Evolutionary conservation across 2,888 invertebrate species (phyloP).

Genomic region (Diarsia rubi): DNA sequence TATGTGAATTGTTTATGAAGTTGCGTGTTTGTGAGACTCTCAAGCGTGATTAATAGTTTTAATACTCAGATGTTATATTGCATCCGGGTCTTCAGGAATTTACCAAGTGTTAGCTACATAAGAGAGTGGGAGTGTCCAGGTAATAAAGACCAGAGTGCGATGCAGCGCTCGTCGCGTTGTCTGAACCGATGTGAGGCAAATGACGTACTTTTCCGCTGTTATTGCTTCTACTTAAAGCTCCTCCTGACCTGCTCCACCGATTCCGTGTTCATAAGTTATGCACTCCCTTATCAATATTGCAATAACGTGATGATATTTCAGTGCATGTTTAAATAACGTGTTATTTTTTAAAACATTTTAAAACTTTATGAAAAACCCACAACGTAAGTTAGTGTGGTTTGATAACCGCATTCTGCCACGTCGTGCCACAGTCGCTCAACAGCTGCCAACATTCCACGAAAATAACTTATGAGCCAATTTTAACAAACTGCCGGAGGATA

Average conservation of each 20-base stretch:
- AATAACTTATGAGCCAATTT: conserved; percentile 29
- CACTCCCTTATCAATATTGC: neutral
- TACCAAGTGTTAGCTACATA: neutral
- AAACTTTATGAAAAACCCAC: conserved; percentile 5
- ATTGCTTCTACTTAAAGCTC: neutral
- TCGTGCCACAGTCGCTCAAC: conserved; percentile 25
- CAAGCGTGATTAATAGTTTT: conserved; percentile 35
- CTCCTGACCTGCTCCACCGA: neutral
- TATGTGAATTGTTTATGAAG: conserved; percentile 55
- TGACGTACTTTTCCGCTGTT: neutral
- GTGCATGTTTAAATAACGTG: conserved; percentile 1
- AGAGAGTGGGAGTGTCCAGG: neutral
- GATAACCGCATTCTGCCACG: conserved; percentile 20
- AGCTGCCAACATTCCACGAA: conserved; percentile 38
- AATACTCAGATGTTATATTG: conserved; percentile 30
- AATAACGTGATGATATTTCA: conserved; percentile 21
- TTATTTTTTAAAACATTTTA: conserved; percentile 10
- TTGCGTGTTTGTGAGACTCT: conserved; percentile 12
- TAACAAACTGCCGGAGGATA: conserved; percentile 13
- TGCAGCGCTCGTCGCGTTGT: neutral
- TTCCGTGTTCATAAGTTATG: neutral
- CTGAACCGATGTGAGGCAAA: no score
- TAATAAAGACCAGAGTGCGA: neutral
- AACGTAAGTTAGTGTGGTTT: conserved; percentile 18
- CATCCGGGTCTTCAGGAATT: conserved; percentile 9